Percentiles rank a stretch among this genome's conserved stretches.
These are phyloP conservation scores for Euspilapteryx auroguttella DNA, from an alignment of 2,888 invertebrate genomes.

Conservation along the genomic window DNA sequence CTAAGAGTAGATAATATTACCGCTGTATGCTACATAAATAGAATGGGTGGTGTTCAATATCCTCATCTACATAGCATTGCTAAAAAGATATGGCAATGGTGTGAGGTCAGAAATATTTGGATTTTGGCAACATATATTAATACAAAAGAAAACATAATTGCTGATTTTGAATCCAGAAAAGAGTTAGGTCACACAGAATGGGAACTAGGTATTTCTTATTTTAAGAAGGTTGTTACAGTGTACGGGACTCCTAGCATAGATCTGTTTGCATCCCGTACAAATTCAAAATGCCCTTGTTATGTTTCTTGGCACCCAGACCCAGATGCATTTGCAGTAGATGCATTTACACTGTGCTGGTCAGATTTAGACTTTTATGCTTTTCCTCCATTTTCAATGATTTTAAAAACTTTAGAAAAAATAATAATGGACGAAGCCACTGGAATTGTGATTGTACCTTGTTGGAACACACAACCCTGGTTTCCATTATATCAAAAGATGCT, in stretches of 20 bases:
- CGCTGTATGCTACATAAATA: too few relatives aligned
- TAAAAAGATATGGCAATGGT: too few relatives aligned
- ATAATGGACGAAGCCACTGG: background rate
- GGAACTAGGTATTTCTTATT: background rate
- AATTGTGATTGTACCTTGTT: background rate
- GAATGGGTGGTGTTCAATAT: too few relatives aligned
- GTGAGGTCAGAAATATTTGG: too few relatives aligned
- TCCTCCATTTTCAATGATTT: too few relatives aligned
- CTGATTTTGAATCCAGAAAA: slow-evolving; percentile 1
- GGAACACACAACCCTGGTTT: slow-evolving; percentile 1
- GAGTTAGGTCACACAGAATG: slow-evolving; percentile 1
- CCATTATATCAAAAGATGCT: background rate
- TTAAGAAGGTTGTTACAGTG: background rate
- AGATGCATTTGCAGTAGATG: background rate
- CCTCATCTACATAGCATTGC: too few relatives aligned
- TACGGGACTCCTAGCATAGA: background rate
- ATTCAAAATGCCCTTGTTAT: background rate
- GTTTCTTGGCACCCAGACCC: slow-evolving; percentile 1
- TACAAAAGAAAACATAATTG: slow-evolving; percentile 2
- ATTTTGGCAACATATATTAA: slow-evolving; percentile 11
- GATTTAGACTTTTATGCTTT: background rate
- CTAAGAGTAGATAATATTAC: too few relatives aligned
- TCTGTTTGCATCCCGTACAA: background rate
- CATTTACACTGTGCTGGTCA: slow-evolving; percentile 1
- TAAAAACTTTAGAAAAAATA: background rate